Conservation (phyloP, 2,888 invertebrate species). For the Tubulanus polymorphus region DNA sequence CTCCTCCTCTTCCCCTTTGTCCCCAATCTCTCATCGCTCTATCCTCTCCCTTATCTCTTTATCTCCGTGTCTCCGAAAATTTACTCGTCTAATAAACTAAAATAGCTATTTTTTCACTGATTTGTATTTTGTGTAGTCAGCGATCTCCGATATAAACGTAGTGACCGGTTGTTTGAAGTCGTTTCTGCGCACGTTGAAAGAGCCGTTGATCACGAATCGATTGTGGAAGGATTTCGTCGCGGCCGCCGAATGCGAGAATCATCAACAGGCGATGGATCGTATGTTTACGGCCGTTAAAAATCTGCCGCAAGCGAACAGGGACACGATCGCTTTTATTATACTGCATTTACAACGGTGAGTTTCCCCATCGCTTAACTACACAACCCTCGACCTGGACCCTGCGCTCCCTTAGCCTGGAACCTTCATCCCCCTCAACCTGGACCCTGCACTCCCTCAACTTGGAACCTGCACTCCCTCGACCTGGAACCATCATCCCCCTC, state of each 20-base stretch:
- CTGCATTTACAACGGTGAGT: constrained; percentile 66
- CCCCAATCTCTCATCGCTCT: neutral
- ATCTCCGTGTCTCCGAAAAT: neutral
- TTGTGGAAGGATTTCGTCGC: constrained; percentile 78
- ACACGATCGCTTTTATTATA: constrained; percentile 88
- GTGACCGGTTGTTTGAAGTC: constrained; percentile 92
- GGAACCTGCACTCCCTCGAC: too few species aligned
- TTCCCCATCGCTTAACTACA: neutral
- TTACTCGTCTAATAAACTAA: too few species aligned
- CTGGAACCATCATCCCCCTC: too few species aligned
- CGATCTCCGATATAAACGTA: constrained; percentile 68
- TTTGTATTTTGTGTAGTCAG: too few species aligned
- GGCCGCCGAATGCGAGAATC: constrained; percentile 56
- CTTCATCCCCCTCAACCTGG: too few species aligned
- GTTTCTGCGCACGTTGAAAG: constrained; percentile 82
- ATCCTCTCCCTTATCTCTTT: neutral
- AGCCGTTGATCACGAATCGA: constrained; percentile 79
- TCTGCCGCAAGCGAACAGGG: constrained; percentile 87
- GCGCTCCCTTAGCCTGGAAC: too few species aligned
- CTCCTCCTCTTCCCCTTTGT: constrained; percentile 5
- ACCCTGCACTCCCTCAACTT: too few species aligned
- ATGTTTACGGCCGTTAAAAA: constrained; percentile 68
- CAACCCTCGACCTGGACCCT: neutral
- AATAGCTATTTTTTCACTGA: too few species aligned
- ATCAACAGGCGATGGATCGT: neutral